Percentiles rank a stretch among this genome's conserved stretches.
phyloP scores from a whole-genome alignment of 2,888 invertebrate genomes.

The Habroteleia sp. region DNA sequence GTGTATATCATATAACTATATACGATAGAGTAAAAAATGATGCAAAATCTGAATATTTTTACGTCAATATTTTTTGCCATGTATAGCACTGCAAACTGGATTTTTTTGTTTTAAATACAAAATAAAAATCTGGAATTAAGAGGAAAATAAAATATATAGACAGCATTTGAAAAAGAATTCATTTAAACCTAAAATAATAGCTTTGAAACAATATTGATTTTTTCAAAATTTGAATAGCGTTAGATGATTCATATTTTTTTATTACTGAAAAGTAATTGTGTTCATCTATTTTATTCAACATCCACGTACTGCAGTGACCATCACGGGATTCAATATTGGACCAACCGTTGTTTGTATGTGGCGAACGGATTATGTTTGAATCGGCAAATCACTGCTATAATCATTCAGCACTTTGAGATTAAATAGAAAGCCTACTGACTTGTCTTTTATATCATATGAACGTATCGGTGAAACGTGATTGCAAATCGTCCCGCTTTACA shows the following conservation, averaged over 20 bases:
- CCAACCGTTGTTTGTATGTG: slow-evolving; percentile 77
- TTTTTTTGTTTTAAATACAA: too few relatives aligned
- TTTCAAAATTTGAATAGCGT: slow-evolving; percentile 11
- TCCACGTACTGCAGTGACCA: slow-evolving; percentile 46
- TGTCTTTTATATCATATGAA: slow-evolving; percentile 52
- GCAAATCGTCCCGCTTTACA: slow-evolving; percentile 42
- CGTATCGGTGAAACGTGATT: slow-evolving; percentile 46
- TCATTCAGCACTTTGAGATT: slow-evolving; percentile 80
- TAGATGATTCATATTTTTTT: slow-evolving; percentile 42
- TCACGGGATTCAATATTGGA: slow-evolving; percentile 70
- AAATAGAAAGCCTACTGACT: slow-evolving; percentile 77
- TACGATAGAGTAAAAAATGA: too few relatives aligned
- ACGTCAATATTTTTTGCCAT: too few relatives aligned
- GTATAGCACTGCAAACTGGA: too few relatives aligned
- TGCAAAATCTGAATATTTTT: too few relatives aligned
- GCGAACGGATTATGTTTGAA: slow-evolving; percentile 77
- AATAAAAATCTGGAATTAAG: too few relatives aligned
- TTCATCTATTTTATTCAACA: slow-evolving; percentile 48
- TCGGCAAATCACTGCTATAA: slow-evolving; percentile 76
- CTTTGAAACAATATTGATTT: background rate
- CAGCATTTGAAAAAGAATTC: background rate
- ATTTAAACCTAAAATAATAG: background rate
- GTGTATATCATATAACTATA: too few relatives aligned
- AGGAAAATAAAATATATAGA: background rate
- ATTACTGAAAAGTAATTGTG: slow-evolving; percentile 16